Conservation (phyloP, 37 sponge, comb jelly and placozoan species). For the Chondrosia reniformis region DNA sequence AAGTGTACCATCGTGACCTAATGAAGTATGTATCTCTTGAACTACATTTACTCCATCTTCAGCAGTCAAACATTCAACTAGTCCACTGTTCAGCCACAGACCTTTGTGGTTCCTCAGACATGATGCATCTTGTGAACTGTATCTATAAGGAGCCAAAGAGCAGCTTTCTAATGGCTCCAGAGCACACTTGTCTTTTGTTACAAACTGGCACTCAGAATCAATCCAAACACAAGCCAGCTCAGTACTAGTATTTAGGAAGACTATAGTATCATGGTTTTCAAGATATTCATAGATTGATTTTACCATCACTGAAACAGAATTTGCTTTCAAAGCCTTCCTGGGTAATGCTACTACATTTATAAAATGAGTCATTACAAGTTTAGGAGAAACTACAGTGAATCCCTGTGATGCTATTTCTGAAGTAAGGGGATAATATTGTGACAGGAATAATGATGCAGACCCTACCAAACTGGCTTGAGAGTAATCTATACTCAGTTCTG, state of each 20-base stretch:
- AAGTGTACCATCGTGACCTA: not conserved
- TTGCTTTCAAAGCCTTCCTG: no score
- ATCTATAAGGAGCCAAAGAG: constrained; percentile 4
- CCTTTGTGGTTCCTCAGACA: not conserved
- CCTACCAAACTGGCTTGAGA: constrained; percentile 18
- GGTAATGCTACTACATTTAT: not conserved
- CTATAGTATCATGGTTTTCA: no score
- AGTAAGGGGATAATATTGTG: not conserved
- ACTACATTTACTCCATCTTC: constrained; percentile 5
- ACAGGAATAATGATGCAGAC: constrained; percentile 19
- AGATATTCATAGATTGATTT: not conserved
- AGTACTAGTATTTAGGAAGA: not conserved
- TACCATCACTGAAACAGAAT: not conserved
- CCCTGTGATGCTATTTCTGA: no score
- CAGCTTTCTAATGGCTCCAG: not conserved
- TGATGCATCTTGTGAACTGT: not conserved
- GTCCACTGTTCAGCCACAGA: constrained; percentile 7
- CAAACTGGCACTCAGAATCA: not conserved
- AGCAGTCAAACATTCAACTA: not conserved
- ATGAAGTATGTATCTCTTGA: not conserved
- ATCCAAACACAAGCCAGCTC: not conserved
- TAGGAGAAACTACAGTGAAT: not conserved
- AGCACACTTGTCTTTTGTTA: not conserved
- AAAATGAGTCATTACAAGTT: constrained; percentile 7
- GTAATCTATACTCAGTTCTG: not conserved